Conservation (phyloP, 35 echinoderm and acorn worm species). For the Chiridota heheva region DNA sequence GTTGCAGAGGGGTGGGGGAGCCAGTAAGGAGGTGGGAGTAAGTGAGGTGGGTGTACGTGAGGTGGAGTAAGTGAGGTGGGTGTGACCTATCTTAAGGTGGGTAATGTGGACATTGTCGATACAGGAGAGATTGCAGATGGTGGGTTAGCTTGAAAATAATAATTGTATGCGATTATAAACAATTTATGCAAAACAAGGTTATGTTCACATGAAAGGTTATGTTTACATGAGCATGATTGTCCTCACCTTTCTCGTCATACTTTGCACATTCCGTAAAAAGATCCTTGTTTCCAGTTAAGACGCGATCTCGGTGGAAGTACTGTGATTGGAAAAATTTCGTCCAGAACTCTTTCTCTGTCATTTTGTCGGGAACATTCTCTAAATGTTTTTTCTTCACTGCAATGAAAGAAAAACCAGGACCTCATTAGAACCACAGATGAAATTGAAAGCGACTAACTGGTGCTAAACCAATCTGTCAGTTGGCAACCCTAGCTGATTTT, state of each 20-base stretch:
- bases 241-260: constrained; percentile 81
- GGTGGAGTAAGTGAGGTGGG: too few relatives aligned
- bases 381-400: constrained; percentile 94
- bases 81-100: too few relatives aligned
- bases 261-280: constrained; percentile 97
- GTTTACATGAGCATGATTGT: neutral
- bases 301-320: constrained; percentile 94
- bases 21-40: too few relatives aligned
- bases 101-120: too few relatives aligned
- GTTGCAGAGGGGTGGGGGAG: too few relatives aligned
- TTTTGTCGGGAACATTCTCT: constrained; percentile 92
- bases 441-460: too few relatives aligned
- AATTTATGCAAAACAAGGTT: neutral
- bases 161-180: neutral
- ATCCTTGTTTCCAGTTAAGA: constrained; percentile 81
- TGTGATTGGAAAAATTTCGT: constrained; percentile 96
- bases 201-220: neutral
- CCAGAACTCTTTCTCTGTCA: constrained; percentile 97
- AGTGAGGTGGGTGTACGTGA: too few relatives aligned
- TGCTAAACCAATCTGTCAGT: too few relatives aligned
- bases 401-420: neutral
- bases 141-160: neutral
- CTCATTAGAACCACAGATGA: too few relatives aligned
- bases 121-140: too few relatives aligned
- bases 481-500: too few relatives aligned